Conservation (phyloP, 2,113 vertebrate species). For the Petromus typicus region DNA sequence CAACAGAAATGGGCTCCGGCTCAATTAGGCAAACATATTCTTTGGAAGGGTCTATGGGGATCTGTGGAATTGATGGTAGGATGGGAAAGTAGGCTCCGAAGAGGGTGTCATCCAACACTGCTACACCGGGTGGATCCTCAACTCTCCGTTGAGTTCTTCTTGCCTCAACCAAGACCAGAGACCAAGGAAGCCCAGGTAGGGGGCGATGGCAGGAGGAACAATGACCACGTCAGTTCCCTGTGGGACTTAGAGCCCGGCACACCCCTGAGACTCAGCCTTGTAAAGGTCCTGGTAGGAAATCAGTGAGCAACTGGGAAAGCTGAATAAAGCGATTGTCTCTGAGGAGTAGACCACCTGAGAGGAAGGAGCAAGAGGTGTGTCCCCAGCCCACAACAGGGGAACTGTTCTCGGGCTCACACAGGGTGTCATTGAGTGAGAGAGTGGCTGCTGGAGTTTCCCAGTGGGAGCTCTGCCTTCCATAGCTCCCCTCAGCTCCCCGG, state of each 20-base stretch:
- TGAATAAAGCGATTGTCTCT: neutral
- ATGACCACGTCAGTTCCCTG: neutral
- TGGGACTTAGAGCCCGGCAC: neutral
- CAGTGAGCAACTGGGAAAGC: neutral
- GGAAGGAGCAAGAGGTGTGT: neutral
- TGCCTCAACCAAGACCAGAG: neutral
- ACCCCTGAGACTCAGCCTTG: neutral
- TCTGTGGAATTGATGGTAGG: neutral
- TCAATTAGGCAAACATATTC: neutral
- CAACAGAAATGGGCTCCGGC: neutral
- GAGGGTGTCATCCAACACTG: neutral
- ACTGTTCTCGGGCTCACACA: neutral
- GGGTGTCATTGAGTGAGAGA: neutral
- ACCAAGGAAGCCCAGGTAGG: neutral
- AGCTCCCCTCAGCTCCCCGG: neutral
- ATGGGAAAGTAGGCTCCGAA: neutral
- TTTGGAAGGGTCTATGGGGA: neutral
- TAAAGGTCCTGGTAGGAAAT: neutral
- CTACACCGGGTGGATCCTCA: neutral
- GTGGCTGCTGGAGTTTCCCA: neutral
- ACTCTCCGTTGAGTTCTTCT: neutral
- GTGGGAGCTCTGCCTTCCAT: neutral
- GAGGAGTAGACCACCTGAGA: neutral
- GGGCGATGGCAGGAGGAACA: neutral
- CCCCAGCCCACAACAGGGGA: too few relatives aligned